Base-by-base conservation (phyloP, 1,140 invertebrate genomes). In the Sycophaga agraensis region DNA sequence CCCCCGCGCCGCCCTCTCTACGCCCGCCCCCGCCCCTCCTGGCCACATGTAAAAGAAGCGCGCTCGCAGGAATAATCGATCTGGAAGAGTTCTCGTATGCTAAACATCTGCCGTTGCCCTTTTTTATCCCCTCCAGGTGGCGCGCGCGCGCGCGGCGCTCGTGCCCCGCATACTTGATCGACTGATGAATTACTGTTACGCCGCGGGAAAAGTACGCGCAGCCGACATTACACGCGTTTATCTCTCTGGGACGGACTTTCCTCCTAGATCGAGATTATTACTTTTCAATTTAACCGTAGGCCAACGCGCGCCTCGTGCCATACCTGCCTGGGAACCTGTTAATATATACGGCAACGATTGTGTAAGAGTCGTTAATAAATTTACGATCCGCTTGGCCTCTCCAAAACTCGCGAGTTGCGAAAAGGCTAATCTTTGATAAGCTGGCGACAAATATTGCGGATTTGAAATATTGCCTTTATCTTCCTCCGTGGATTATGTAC, bases 111-210 rank as follows among this genome's bases (percentile, higher is more conserved):
- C 31, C 17, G n/a, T n/a, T n/a, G n/a, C n/a, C n/a, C n/a, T 26
- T 28, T 42, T 43, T 43, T 43, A 28, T 39, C 14, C n/a, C 37
- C 14, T 6, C 37, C 9, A 14, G 62, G 65, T 67, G 63, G 24
- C 24, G 69, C 68, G 69, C 70, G 59, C 66, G 66, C 66, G 66
- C 62, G 68, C 66, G 67, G 68, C 68, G 56, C 68, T 67, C 49
- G 34, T 64, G 70, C 70, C 70, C 22, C 24, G n/a, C 16, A 55
- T 43, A 31, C 24, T 55, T 55, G 21, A 55, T 43, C 21, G 31
- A 55, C 9, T 55, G 37, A 55, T 55, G 51, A 55, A 40, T 55
- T 55, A 55, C 24, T 31, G 22, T 55, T 42, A 19, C 28, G 24
- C 17, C 11, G 51, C n/a, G 11, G 6, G 8, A 55, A 19, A 14